These are phyloP conservation scores for Clepsis dumicolana DNA, from an alignment of 2,888 invertebrate species.

Conservation along the genomic window DNA sequence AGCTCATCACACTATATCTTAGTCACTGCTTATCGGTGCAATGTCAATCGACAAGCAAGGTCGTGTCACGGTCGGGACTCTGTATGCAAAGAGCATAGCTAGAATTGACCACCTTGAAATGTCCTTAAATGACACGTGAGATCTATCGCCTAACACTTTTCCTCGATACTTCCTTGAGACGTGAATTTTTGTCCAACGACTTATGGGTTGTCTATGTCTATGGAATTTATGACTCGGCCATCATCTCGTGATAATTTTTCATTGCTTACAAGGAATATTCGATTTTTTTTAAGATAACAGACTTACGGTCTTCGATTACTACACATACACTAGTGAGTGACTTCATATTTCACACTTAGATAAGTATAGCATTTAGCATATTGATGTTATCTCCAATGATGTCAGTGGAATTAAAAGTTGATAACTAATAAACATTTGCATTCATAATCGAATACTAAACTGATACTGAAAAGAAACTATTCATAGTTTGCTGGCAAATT, in stretches of 20 bases:
- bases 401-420: background rate
- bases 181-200: background rate
- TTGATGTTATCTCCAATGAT: slow-evolving; percentile 13
- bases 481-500: background rate
- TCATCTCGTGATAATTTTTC: no score
- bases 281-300: background rate
- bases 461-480: slow-evolving; percentile 2
- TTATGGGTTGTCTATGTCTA: background rate
- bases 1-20: background rate
- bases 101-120: slow-evolving; percentile 33
- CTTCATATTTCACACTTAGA: slow-evolving; percentile 8
- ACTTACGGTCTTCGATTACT: background rate
- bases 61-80: slow-evolving; percentile 42
- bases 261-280: background rate
- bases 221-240: background rate
- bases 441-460: slow-evolving; percentile 1
- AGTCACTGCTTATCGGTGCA: slow-evolving; percentile 3
- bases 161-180: slow-evolving; percentile 17
- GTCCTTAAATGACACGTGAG: slow-evolving; percentile 36
- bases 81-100: slow-evolving; percentile 37
- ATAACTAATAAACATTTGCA: slow-evolving; percentile 8
- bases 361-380: slow-evolving; percentile 8
- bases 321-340: slow-evolving; percentile 3
- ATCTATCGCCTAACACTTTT: background rate
- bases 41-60: slow-evolving; percentile 36